Evolutionary conservation across 1,140 invertebrate species (phyloP), one percentile per base, ranked within the genome.

Genomic region (Macrotrachela quadricornifera): DNA sequence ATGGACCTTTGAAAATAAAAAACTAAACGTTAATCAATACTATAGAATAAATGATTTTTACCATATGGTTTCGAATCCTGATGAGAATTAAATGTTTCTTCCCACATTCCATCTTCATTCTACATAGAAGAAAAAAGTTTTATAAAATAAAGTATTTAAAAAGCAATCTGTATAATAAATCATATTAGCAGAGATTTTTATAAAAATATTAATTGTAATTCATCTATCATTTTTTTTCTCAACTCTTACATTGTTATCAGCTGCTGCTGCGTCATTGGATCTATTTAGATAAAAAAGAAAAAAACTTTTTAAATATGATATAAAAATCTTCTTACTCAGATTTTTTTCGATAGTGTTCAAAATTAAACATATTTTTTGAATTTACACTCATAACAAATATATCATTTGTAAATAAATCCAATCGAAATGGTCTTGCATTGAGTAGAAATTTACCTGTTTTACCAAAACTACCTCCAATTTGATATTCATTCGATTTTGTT

Each of bases 1-100:
- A 80, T 10, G 90, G 90, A 15, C 74, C 71, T 73, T 51, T 38
- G 21, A 30, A 30, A 8, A 30, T 4, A 30, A 30, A 30, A 30
- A 30, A 2, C 8, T 30, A 4, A 8, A 4, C 21, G 2, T 30
- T 30, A 30, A 8, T 4, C 2, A 8, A 30, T 47, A 55, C 21
- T 43, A 47, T 38, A 36, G 16, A 21, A 40, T 44, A 43, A 40
- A 17, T 15, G 17, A 37, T 16, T 17, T 18, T 41, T 58, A 69
- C 90, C 92, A 63, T 78, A 74, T 0, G 87, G 88, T 69, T 96
- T 97, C 30, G 78, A 75, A 67, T 97, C 94, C 57, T 82, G 81
- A 69, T 91, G 85, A 0, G 78, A 78, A 64, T 92, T 90, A 67
- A 90, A 99, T 59, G 80, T 85, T 71, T 99, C 92, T 65, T 95